Base-by-base conservation (phyloP, 1,140 invertebrate genomes). In the Drosophila grimshawi region DNA sequence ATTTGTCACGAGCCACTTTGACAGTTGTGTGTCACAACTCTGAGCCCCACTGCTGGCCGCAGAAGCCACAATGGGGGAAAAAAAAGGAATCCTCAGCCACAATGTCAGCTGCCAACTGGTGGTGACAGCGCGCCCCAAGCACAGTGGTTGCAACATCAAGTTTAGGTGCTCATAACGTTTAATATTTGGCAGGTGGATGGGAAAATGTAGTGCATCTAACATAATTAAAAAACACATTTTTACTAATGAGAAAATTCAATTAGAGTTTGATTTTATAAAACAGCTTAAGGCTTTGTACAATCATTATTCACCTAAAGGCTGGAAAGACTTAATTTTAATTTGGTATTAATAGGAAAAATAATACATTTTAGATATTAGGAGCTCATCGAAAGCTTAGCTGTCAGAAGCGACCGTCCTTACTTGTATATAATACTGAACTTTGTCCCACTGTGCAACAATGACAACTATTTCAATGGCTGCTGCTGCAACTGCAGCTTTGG, bases 1-100 rank as follows among this genome's bases (percentile, higher is more conserved):
- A 76, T 89, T 85, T 89, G 83, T 83, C 85, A 88, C 76, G 69
- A 78, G 80, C 66, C 68, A 82, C 65, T 80, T 76, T 83, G 83
- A 80, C 83, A 86, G 76, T 88, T 80, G 78, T 86, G 78, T 86
- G 81, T 86, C 81, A 86, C 53, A 78, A 68, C 62, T 53, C 37
- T n/a, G 43, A 56, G 55, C 69, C 48, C 43, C 68, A 70, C 65
- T 72, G 71, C 65, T 68, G 48, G 56, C 76, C 73, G 45, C 56
- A 79, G 41, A 6, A 65, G 57, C 73, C 67, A 43, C 60, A 65
- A 61, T 27, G 39, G 35, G 35, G 5, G n/a, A 2, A 33, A 45
- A 32, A 30, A 32, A 7, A 45, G 29, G 3, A 32, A 66, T 10
- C 51, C 37, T 19, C 32, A 27, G 56, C 76, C 63, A 30, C 51